Conservation (phyloP, 1,140 invertebrate genomes). For the Ceratoteleas bidentatus region DNA sequence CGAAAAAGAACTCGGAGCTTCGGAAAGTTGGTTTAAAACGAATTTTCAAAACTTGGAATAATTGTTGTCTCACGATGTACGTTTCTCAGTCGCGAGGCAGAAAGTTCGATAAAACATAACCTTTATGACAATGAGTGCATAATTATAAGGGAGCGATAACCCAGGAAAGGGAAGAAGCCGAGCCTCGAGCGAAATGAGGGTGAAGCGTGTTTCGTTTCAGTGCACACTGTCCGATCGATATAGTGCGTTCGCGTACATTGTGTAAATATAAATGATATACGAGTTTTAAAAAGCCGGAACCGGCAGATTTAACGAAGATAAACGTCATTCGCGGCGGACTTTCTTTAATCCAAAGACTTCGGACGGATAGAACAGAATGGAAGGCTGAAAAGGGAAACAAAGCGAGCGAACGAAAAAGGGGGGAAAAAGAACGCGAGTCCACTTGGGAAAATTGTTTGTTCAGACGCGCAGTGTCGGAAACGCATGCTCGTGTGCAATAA, state of each 20-base stretch:
- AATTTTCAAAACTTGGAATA: too few relatives aligned
- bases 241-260: slow-evolving; percentile 42
- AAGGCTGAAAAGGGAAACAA: too few relatives aligned
- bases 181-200: slow-evolving; percentile 48
- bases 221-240: slow-evolving; percentile 53
- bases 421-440: too few relatives aligned
- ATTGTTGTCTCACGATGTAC: neutral
- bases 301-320: slow-evolving; percentile 27
- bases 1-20: too few relatives aligned
- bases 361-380: too few relatives aligned
- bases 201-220: slow-evolving; percentile 46
- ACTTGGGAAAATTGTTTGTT: too few relatives aligned
- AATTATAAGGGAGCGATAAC: slow-evolving; percentile 57
- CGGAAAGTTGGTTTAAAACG: too few relatives aligned
- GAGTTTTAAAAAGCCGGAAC: slow-evolving; percentile 29
- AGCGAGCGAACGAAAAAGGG: too few relatives aligned
- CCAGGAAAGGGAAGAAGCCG: slow-evolving; percentile 50
- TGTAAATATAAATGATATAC: slow-evolving; percentile 53
- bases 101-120: slow-evolving; percentile 55
- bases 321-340: slow-evolving; percentile 15
- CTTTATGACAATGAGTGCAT: slow-evolving; percentile 53
- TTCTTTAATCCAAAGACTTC: too few relatives aligned
- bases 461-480: too few relatives aligned
- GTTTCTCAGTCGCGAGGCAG: slow-evolving; percentile 39
- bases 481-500: too few relatives aligned